Conservation (phyloP, 2,113 vertebrate species). For the Merops nubicus region DNA sequence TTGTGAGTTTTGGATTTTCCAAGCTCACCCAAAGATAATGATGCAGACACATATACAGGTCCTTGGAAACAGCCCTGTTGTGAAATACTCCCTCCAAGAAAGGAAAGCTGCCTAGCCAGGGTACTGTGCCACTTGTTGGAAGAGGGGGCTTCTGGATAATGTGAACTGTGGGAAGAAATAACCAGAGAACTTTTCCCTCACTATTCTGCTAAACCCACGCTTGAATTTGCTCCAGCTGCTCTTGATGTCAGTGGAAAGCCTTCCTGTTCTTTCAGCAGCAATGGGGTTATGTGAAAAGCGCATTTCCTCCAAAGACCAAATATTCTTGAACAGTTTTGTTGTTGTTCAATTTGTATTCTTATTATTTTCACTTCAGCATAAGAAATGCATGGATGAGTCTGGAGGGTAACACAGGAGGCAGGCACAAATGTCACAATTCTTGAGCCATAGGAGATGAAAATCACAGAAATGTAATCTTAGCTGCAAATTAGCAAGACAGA, state of each 20-base stretch:
- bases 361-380: background rate
- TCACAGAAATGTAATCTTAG: slow-evolving; percentile 32
- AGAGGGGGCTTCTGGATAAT: background rate
- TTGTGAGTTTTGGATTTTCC: background rate
- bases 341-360: slow-evolving; percentile 18
- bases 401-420: background rate
- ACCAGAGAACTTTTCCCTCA: background rate
- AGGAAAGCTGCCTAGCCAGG: background rate
- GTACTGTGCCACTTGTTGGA: background rate
- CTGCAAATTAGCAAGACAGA: slow-evolving; percentile 26
- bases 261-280: background rate
- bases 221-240: background rate
- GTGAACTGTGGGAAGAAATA: background rate
- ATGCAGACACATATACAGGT: background rate
- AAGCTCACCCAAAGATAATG: background rate
- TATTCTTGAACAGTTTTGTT: background rate
- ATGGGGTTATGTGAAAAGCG: background rate
- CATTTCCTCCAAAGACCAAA: background rate
- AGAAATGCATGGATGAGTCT: background rate
- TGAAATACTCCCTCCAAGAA: background rate
- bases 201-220: background rate
- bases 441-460: slow-evolving; percentile 14
- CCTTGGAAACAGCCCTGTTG: background rate
- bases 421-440: slow-evolving; percentile 38
- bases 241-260: background rate